These are phyloP conservation scores for Drosophila quinaria DNA, from an alignment of 2,888 invertebrate species.

Conservation along the genomic window DNA sequence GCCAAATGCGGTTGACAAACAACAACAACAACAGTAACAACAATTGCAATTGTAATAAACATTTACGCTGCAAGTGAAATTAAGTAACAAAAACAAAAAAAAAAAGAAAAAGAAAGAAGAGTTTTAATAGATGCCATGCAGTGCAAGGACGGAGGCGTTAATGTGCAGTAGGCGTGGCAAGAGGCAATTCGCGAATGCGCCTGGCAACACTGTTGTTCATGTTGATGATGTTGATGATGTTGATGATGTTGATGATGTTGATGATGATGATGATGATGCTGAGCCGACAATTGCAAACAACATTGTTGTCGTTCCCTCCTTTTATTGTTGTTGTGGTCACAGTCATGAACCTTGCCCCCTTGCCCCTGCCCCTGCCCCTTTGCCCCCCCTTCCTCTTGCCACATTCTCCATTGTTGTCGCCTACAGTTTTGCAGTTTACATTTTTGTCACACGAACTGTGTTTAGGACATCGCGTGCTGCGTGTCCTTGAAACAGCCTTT, in stretches of 20 bases:
- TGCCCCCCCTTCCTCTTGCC: neutral
- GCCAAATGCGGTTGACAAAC: constrained; percentile 59
- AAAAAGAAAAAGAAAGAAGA: neutral
- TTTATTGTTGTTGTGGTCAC: constrained; percentile 49
- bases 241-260: constrained; percentile 19
- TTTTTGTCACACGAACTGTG: constrained; percentile 43
- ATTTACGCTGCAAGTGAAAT: constrained; percentile 59
- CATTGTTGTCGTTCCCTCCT: constrained; percentile 43
- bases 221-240: neutral
- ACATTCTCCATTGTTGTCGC: neutral
- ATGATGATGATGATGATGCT: constrained; percentile 23
- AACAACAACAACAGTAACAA: constrained; percentile 25
- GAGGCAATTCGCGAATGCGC: constrained; percentile 32
- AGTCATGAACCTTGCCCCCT: constrained; percentile 5
- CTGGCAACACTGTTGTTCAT: constrained; percentile 57
- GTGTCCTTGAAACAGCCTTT: constrained; percentile 36
- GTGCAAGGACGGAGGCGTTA: constrained; percentile 5
- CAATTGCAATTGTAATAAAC: constrained; percentile 56
- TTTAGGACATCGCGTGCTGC: constrained; percentile 20
- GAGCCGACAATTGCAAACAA: constrained; percentile 53
- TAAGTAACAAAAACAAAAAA: constrained; percentile 32
- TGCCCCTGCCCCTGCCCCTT: neutral
- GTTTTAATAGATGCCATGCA: constrained; percentile 12
- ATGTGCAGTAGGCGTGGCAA: constrained; percentile 17
- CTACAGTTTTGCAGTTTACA: constrained; percentile 19